Evolutionary conservation across 2,888 invertebrate genomes (phyloP).

Genomic region (Fissipunctia ypsillon): DNA sequence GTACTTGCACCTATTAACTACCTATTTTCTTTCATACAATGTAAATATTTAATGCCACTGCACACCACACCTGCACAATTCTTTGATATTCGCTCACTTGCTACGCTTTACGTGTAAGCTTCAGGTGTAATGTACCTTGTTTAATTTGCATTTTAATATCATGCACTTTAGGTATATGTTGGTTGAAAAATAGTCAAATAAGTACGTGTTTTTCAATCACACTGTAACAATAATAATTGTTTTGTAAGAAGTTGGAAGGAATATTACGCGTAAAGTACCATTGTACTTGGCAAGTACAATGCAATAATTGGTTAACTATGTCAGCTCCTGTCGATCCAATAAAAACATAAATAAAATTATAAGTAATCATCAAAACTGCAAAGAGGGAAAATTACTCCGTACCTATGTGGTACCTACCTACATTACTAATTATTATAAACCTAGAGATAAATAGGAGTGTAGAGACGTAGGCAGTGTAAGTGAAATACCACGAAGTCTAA

Average conservation of each 20-base stretch:
- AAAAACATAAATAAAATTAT: neutral
- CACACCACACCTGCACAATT: conserved; percentile 39
- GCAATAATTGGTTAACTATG: neutral
- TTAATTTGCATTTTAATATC: conserved; percentile 41
- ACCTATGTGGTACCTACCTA: neutral
- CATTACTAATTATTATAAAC: neutral
- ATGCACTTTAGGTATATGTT: neutral
- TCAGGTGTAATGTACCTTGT: conserved; percentile 26
- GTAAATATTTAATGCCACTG: conserved; percentile 22
- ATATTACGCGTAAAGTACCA: no score
- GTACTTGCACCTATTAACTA: conserved; percentile 66
- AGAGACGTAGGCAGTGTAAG: conserved; percentile 4
- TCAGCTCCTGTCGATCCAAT: neutral
- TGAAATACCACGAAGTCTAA: conserved; percentile 2
- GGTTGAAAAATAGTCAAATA: neutral
- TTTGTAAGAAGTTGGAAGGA: neutral
- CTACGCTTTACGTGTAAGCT: conserved; percentile 44
- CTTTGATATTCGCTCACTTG: conserved; percentile 35
- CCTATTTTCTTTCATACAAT: neutral
- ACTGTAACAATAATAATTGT: neutral
- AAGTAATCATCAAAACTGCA: neutral
- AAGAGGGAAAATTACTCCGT: neutral
- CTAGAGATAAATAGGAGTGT: neutral
- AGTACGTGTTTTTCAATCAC: neutral
- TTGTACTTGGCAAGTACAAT: neutral